These are phyloP conservation scores for Notodonta ziczac DNA, from an alignment of 2,888 invertebrate genomes.

Conservation along the genomic window DNA sequence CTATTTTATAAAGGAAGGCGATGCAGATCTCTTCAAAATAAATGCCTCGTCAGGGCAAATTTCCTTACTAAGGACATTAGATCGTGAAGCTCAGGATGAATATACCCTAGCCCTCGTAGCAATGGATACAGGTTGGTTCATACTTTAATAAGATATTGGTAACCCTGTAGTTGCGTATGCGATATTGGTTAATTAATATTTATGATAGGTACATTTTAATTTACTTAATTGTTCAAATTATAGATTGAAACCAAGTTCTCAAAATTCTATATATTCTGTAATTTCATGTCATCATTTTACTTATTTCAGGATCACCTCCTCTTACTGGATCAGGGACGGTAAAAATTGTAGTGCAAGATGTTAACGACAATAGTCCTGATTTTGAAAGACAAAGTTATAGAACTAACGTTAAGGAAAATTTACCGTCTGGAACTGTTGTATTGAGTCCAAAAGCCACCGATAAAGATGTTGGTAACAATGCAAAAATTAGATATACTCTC, in stretches of 20 bases:
- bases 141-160: background rate
- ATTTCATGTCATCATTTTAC: slow-evolving; percentile 2
- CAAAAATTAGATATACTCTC: slow-evolving; percentile 93
- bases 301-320: slow-evolving; percentile 92
- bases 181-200: too few relatives aligned
- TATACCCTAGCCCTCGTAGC: slow-evolving; percentile 94
- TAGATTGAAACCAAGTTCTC: too few relatives aligned
- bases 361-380: slow-evolving; percentile 96
- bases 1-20: slow-evolving; percentile 97
- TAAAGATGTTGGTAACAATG: slow-evolving; percentile 93
- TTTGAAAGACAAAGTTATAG: slow-evolving; percentile 93
- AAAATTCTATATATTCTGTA: too few relatives aligned
- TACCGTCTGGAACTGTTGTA: slow-evolving; percentile 90
- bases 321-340: slow-evolving; percentile 96
- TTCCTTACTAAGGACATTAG: slow-evolving; percentile 91
- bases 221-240: background rate
- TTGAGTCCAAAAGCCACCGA: slow-evolving; percentile 92
- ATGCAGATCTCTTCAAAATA: slow-evolving; percentile 95
- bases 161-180: too few relatives aligned
- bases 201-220: too few relatives aligned
- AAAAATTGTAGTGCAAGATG: slow-evolving; percentile 95
- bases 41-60: slow-evolving; percentile 97
- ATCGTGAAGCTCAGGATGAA: slow-evolving; percentile 93
- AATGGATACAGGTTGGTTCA: slow-evolving; percentile 94
- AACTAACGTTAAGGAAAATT: slow-evolving; percentile 92